Conservation (phyloP, 1,140 invertebrate species). For the Drosophila jambulina region DNA sequence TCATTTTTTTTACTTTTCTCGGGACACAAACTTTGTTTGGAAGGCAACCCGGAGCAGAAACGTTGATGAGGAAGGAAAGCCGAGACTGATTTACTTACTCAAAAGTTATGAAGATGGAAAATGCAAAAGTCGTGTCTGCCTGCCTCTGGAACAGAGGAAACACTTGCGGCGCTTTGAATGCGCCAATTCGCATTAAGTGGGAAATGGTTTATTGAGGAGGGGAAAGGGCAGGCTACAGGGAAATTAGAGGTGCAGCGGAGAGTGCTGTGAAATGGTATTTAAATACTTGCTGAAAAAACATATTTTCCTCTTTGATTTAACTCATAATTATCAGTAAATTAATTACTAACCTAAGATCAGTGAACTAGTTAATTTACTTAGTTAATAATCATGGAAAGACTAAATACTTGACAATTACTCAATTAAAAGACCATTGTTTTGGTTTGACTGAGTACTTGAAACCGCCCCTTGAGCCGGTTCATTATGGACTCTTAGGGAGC, state of each 20-base stretch:
- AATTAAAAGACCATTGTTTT: conserved; percentile 21
- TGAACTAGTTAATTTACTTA: not conserved
- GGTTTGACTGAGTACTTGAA: conserved; percentile 9
- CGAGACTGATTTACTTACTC: conserved; percentile 57
- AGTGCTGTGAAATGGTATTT: not conserved
- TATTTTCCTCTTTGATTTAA: not conserved
- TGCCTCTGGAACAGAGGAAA: conserved; percentile 3
- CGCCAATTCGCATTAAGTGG: conserved; percentile 10
- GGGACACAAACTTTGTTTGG: conserved; percentile 5
- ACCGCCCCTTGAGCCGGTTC: conserved; percentile 36
- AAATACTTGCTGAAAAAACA: not conserved
- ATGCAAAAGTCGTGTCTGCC: conserved; percentile 81
- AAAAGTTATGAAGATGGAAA: conserved; percentile 78
- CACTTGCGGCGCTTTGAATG: conserved; percentile 20
- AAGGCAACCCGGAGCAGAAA: conserved; percentile 7
- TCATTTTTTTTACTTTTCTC: not conserved
- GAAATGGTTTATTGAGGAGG: not conserved
- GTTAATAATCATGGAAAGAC: not conserved
- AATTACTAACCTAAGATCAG: not conserved
- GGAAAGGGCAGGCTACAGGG: not conserved
- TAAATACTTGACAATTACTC: conserved; percentile 41
- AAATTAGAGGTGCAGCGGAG: not conserved
- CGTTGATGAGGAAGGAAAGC: conserved; percentile 32
- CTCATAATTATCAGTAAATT: not conserved
- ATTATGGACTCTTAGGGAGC: conserved; percentile 66